These are phyloP conservation scores for Kradibia gibbosae DNA, from an alignment of 1,140 invertebrate species.

Conservation along the genomic window DNA sequence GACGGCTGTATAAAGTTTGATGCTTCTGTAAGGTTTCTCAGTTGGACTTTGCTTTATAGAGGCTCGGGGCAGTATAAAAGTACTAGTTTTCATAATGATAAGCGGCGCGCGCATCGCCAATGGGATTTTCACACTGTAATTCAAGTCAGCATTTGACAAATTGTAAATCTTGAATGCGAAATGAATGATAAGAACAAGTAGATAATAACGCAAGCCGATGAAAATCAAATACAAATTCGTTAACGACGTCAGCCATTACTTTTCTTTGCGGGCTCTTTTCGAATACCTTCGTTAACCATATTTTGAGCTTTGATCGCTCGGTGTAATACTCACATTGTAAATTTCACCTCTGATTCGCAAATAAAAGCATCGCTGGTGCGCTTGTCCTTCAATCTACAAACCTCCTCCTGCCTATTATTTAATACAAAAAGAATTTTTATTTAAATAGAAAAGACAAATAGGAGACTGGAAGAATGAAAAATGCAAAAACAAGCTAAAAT, in stretches of 20 bases:
- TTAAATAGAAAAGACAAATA: no score
- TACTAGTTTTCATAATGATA: slow-evolving; percentile 1
- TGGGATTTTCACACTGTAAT: not conserved
- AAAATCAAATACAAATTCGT: not conserved
- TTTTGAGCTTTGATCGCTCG: no score
- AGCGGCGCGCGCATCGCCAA: not conserved
- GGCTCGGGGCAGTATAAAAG: not conserved
- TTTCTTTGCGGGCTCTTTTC: not conserved
- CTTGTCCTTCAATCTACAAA: no score
- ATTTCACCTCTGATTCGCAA: no score
- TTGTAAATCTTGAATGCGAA: not conserved
- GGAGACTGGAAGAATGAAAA: no score
- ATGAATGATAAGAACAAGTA: not conserved
- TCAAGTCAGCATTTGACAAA: not conserved
- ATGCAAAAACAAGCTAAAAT: no score
- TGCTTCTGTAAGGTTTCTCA: slow-evolving; percentile 6
- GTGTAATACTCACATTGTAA: no score
- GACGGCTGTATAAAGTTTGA: not conserved
- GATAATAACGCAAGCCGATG: not conserved
- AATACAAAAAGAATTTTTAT: no score
- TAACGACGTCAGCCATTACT: not conserved
- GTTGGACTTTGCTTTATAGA: not conserved
- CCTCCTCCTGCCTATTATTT: no score
- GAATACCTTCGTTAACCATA: no score
- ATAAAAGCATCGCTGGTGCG: no score